phyloP scores from a whole-genome alignment of 2,113 vertebrate genomes.

The Channa argus region DNA sequence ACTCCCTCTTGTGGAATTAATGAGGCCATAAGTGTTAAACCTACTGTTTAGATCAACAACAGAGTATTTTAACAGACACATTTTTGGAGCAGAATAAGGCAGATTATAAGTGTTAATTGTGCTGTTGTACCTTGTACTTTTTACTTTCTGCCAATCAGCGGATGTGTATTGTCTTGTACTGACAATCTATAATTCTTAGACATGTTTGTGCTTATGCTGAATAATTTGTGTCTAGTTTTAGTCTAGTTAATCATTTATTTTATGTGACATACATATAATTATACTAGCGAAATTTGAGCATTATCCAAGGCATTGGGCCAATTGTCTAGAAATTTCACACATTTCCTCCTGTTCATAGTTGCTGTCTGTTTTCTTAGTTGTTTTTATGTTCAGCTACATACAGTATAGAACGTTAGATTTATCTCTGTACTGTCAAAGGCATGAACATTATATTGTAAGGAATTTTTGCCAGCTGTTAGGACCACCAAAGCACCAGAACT shows the following conservation, averaged over 20 bases:
- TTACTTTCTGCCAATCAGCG: neutral
- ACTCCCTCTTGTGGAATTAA: slow-evolving; percentile 78
- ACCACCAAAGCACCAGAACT: slow-evolving; percentile 1
- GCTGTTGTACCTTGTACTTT: neutral
- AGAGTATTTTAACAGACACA: slow-evolving; percentile 13
- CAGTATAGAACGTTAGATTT: neutral
- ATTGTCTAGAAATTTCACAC: neutral
- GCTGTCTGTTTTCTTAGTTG: neutral
- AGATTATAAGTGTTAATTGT: neutral
- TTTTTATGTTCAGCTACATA: neutral
- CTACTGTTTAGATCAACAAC: slow-evolving; percentile 42
- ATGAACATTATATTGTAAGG: neutral
- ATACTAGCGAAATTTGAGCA: neutral
- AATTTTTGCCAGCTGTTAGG: neutral
- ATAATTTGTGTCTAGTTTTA: too few species aligned
- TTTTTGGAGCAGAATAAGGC: slow-evolving; percentile 6
- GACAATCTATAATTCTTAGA: neutral
- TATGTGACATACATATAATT: neutral
- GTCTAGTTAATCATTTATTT: neutral
- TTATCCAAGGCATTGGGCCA: neutral
- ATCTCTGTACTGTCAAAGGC: neutral
- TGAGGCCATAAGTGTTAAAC: slow-evolving; percentile 57
- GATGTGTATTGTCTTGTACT: neutral
- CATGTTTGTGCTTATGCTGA: neutral
- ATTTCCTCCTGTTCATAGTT: slow-evolving; percentile 1